Base-by-base conservation (phyloP, 2,888 invertebrate species). In the Tachina lurida region DNA sequence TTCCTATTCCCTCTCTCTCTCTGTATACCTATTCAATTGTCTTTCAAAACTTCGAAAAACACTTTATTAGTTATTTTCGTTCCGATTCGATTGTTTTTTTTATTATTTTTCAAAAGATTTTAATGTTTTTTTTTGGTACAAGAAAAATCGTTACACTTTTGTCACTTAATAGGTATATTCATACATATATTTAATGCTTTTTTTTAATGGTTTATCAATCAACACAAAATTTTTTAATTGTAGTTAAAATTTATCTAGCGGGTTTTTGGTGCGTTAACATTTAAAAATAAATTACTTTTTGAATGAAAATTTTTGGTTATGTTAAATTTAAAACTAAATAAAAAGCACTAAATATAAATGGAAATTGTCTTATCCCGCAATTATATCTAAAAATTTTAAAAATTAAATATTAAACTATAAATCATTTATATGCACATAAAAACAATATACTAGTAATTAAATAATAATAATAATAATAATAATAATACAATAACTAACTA, bases 121-220 rank as follows among this genome's bases (percentile, higher is more conserved):
- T 62, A 83, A 83, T 86, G 79, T 62, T 83, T 31, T 83, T 31
- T 31, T 31, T 47, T 58, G 49, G 75, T 31, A 31, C 31, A 31
- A 31, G 78, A 79, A 79, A 76, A 60, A 79, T 67, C 83, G 76
- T 83, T 76, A 47, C 19, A 45, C n/a, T 43, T 73, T 63, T 63
- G 17, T 41, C 31, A 19, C 8, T 39, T 43, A 62, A 47, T 68
- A 73, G 68, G 85, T 86, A 87, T 7, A 31, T 31, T 7, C 0
- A 31, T 31, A 31, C 0, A 7, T 31, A 31, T 89, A 89, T 89
- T 89, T 89, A 89, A 88, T 95, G 93, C 93, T 89, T 88, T 88
- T 88, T 75, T 63, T 31, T 31, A 31, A 68, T 31, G 88, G 87
- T 60, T 54, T 80, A 81, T 82, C 43, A 78, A 84, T 17, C 87